These are phyloP conservation scores for Neomorphus geoffroyi DNA, from an alignment of 2,797 vertebrate species.

Conservation along the genomic window DNA sequence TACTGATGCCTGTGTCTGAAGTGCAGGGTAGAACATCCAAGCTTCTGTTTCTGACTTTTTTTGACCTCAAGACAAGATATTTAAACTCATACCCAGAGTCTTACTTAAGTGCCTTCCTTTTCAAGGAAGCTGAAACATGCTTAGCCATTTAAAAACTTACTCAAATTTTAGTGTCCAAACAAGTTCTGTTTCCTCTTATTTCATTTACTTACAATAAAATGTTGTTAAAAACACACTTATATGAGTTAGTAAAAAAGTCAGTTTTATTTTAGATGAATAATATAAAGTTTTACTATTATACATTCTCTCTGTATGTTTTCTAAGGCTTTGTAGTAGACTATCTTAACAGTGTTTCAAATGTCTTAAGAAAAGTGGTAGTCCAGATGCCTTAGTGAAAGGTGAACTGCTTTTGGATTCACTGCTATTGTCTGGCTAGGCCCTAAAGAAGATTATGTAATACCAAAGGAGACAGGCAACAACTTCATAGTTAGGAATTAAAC, in stretches of 20 bases:
- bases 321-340: background rate
- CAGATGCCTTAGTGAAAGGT: background rate
- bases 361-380: background rate
- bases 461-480: background rate
- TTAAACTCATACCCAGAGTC: background rate
- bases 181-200: background rate
- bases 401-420: background rate
- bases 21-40: background rate
- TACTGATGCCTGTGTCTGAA: background rate
- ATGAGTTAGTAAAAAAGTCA: background rate
- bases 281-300: background rate
- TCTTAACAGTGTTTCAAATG: background rate
- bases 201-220: background rate
- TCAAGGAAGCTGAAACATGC: background rate
- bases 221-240: background rate
- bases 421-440: background rate
- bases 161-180: background rate
- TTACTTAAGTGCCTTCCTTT: background rate
- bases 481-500: background rate
- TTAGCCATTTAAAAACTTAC: background rate
- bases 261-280: background rate
- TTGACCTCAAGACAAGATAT: background rate
- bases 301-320: background rate
- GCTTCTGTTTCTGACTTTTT: background rate
- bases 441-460: background rate